Conservation (phyloP, 2,113 vertebrate genomes). For the Bettongia penicillata region DNA sequence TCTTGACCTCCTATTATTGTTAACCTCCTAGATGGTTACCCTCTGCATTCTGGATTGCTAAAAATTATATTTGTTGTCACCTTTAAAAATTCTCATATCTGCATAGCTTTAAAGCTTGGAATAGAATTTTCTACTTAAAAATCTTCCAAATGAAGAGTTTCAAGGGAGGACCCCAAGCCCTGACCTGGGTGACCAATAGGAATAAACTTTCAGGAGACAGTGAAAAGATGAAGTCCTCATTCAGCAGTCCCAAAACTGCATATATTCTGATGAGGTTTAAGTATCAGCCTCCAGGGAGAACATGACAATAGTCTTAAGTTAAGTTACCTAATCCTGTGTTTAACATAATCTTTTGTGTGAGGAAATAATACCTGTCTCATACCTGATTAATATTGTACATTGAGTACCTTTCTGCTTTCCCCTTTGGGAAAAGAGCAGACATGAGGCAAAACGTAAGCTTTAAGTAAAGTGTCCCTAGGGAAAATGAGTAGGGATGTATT, state of each 20-base stretch:
- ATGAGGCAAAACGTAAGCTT: neutral
- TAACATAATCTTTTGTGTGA: neutral
- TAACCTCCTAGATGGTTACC: neutral
- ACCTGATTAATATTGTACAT: neutral
- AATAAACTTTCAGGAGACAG: neutral
- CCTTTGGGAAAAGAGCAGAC: neutral
- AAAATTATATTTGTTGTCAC: neutral
- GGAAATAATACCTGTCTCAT: neutral
- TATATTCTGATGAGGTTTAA: neutral
- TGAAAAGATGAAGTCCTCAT: neutral
- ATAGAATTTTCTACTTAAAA: neutral
- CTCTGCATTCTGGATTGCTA: neutral
- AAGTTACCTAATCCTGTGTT: neutral
- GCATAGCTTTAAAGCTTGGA: neutral
- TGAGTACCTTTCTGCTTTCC: neutral
- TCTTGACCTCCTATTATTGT: neutral
- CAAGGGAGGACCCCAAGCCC: neutral
- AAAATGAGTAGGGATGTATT: neutral
- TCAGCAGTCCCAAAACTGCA: neutral
- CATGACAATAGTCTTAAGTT: neutral
- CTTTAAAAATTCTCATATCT: neutral
- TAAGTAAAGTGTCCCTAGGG: neutral
- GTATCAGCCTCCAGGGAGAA: neutral
- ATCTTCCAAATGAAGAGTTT: neutral
- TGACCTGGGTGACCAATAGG: neutral